Conservation (phyloP, 2,797 vertebrate species). For the Halcyon badia region DNA sequence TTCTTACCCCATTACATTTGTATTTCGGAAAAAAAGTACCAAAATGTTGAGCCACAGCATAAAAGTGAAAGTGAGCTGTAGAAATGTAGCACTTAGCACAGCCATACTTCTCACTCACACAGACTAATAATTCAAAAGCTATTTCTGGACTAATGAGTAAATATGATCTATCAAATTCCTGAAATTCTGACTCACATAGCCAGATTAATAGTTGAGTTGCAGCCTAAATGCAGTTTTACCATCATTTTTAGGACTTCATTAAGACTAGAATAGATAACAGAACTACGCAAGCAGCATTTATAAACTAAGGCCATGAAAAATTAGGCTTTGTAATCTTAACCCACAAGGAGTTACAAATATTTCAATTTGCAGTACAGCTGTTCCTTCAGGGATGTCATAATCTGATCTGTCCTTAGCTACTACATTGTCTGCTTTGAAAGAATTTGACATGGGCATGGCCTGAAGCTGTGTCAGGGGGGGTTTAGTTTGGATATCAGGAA, state of each 20-base stretch:
- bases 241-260: background rate
- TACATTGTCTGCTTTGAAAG: background rate
- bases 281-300: background rate
- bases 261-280: background rate
- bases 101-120: background rate
- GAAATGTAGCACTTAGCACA: background rate
- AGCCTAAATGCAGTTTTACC: background rate
- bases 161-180: background rate
- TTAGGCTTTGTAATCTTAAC: background rate
- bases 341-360: background rate
- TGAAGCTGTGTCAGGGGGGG: too few species aligned
- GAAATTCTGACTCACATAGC: background rate
- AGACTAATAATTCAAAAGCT: background rate
- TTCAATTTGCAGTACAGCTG: background rate
- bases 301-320: background rate
- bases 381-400: background rate
- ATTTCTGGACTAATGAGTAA: constrained; percentile 2
- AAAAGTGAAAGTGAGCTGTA: background rate
- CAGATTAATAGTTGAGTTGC: background rate
- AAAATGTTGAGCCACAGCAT: background rate
- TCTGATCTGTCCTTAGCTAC: background rate
- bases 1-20: background rate
- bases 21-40: background rate
- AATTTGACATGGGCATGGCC: background rate
- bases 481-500: too few species aligned